A percentile compares a stretch with the other conserved stretches of the same genome.
Conservation (phyloP, 1,140 invertebrate species). For the Temnothorax longispinosus region DNA sequence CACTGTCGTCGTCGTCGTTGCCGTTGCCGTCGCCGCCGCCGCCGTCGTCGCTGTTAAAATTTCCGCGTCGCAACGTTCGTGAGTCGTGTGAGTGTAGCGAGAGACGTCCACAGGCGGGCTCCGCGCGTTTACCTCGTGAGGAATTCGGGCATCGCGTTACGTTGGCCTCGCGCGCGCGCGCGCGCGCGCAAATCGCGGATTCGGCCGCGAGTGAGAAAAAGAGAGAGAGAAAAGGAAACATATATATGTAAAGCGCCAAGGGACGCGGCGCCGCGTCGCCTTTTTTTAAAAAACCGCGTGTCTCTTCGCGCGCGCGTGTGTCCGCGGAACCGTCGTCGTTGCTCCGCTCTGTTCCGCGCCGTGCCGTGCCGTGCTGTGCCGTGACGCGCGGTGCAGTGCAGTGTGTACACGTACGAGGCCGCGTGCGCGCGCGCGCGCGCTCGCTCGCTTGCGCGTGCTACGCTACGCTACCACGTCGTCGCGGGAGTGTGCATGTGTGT, state of each 20-base stretch:
- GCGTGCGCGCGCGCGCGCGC: conserved; percentile 14
- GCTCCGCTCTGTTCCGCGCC: background rate
- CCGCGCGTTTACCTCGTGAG: background rate
- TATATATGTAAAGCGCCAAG: background rate
- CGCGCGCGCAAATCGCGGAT: background rate
- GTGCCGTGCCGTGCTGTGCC: background rate
- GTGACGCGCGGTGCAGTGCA: conserved; percentile 6
- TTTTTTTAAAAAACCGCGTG: conserved; percentile 38
- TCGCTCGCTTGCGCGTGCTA: background rate
- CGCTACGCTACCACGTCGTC: background rate
- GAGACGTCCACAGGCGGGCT: background rate
- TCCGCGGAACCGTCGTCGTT: conserved; percentile 16
- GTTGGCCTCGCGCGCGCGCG: background rate
- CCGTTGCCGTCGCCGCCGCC: background rate
- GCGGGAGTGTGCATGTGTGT: background rate
- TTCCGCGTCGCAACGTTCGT: conserved; percentile 21
- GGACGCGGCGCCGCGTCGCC: conserved; percentile 16
- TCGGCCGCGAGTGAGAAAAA: background rate
- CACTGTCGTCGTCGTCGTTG: conserved; percentile 76
- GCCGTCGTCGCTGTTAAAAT: background rate
- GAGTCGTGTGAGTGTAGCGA: conserved; percentile 17
- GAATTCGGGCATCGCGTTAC: background rate
- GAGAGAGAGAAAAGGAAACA: background rate
- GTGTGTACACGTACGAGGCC: conserved; percentile 37
- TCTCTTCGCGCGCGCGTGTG: background rate